Evolutionary conservation across 2,888 invertebrate species (phyloP).

Genomic region (Lycia hirtaria): DNA sequence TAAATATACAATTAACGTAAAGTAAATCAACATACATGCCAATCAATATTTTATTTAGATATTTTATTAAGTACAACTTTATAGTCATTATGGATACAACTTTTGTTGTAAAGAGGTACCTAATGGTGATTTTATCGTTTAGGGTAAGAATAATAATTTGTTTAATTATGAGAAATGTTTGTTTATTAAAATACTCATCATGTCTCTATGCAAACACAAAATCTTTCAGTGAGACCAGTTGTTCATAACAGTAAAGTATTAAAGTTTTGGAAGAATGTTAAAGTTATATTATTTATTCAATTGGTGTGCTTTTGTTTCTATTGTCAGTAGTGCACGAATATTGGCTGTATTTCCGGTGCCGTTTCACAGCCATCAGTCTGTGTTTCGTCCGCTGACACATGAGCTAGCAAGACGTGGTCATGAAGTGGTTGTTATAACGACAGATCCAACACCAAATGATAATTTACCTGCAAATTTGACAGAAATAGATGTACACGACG

Average conservation of each 20-base stretch:
- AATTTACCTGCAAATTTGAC: background rate
- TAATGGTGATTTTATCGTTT: too few relatives aligned
- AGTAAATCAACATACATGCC: too few relatives aligned
- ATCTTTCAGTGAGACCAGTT: too few relatives aligned
- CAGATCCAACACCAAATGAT: slow-evolving; percentile 53
- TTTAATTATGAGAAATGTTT: too few relatives aligned
- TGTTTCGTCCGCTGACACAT: slow-evolving; percentile 63
- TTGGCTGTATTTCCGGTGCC: slow-evolving; percentile 61
- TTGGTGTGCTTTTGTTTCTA: background rate
- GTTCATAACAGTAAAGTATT: background rate
- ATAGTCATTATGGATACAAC: too few relatives aligned
- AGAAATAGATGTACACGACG: slow-evolving; percentile 4
- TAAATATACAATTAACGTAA: too few relatives aligned
- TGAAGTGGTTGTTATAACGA: slow-evolving; percentile 68
- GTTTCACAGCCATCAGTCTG: slow-evolving; percentile 76
- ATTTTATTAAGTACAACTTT: too few relatives aligned
- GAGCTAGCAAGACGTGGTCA: slow-evolving; percentile 75
- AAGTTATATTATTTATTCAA: background rate
- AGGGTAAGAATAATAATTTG: too few relatives aligned
- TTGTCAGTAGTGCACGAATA: slow-evolving; percentile 29
- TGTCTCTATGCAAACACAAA: too few relatives aligned
- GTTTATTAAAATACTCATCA: too few relatives aligned
- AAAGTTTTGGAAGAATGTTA: background rate
- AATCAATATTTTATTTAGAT: too few relatives aligned
- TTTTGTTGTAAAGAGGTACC: too few relatives aligned